Conservation (phyloP, 2,797 vertebrate genomes). For the Tapirus indicus region DNA sequence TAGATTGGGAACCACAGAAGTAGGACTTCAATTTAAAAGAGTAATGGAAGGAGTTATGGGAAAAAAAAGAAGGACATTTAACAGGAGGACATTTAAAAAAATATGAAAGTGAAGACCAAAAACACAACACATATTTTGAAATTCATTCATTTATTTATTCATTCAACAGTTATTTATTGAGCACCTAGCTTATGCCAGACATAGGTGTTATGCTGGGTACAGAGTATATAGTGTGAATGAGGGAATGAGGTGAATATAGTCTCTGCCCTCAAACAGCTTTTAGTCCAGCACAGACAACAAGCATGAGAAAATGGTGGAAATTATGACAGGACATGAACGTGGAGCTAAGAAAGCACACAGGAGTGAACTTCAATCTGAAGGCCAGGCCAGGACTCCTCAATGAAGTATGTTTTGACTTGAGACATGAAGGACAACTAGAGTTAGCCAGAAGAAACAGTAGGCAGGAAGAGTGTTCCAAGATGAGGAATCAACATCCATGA, state of each 20-base stretch:
- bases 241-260: background rate
- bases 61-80: background rate
- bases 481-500: background rate
- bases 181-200: background rate
- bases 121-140: background rate
- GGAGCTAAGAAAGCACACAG: background rate
- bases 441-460: background rate
- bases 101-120: background rate
- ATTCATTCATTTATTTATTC: background rate
- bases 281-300: background rate
- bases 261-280: background rate
- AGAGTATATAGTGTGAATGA: background rate
- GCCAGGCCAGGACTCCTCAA: background rate
- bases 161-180: conserved; percentile 1
- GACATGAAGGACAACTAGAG: background rate
- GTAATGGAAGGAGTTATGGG: background rate
- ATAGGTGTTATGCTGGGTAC: background rate
- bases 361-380: conserved; percentile 1
- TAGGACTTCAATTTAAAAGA: conserved; percentile 11
- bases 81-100: background rate
- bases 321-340: background rate
- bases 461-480: background rate
- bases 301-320: background rate
- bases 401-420: background rate
- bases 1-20: background rate